phyloP scores from a whole-genome alignment of 2,113 vertebrate genomes.

The Nicator chloris region DNA sequence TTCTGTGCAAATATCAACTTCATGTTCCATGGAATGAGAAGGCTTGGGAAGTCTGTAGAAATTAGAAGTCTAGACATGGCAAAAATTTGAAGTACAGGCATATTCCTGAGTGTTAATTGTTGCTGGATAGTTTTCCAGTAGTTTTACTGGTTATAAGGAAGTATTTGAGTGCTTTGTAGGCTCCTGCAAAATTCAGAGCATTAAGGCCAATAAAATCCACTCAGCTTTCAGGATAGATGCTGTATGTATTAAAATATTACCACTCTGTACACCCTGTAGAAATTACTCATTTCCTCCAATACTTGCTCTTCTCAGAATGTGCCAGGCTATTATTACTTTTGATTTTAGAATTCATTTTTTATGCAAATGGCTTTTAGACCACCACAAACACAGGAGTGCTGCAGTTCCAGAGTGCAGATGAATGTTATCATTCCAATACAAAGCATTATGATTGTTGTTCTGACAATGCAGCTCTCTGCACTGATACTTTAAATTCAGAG shows the following conservation, averaged over 20 bases:
- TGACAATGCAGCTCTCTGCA: neutral
- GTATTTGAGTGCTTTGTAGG: neutral
- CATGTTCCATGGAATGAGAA: neutral
- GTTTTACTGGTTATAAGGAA: neutral
- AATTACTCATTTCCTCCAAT: neutral
- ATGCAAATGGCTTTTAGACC: neutral
- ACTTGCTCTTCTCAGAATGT: neutral
- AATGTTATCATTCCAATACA: neutral
- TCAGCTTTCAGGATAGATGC: neutral
- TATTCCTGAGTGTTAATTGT: neutral
- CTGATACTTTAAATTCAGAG: neutral
- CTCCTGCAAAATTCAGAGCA: neutral
- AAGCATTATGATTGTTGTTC: neutral
- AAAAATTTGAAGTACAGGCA: neutral
- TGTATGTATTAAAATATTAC: conserved; percentile 14
- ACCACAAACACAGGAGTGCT: neutral
- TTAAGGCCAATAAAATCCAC: neutral
- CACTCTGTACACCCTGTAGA: neutral
- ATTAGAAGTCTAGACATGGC: neutral
- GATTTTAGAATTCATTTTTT: neutral
- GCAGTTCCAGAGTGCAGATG: neutral
- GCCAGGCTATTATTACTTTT: conserved; percentile 10
- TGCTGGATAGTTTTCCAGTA: neutral
- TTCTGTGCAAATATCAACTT: neutral
- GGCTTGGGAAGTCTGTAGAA: neutral